Conservation (phyloP, 2,888 invertebrate genomes). For the Brenthis hecate region DNA sequence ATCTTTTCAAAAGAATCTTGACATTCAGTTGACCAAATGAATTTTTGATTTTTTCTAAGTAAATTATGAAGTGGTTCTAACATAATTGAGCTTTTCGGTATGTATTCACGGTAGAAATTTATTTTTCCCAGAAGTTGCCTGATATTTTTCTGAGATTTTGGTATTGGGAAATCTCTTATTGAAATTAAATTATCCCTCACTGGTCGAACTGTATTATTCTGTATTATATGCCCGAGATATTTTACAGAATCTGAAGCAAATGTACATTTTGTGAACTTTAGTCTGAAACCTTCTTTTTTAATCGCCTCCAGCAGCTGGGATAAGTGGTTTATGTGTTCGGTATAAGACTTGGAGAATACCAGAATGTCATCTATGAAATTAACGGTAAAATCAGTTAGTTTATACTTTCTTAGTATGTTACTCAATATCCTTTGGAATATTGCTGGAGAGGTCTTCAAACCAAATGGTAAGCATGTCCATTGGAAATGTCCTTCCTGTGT, state of each 20-base stretch:
- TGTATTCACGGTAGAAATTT: neutral
- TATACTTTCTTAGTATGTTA: too few species aligned
- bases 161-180: conserved; percentile 35
- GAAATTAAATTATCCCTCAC: conserved; percentile 39
- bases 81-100: too few species aligned
- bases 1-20: too few species aligned
- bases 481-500: neutral
- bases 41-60: too few species aligned
- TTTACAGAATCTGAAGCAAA: conserved; percentile 24
- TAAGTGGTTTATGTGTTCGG: conserved; percentile 32
- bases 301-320: conserved; percentile 32
- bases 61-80: too few species aligned
- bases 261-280: neutral
- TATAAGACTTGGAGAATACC: conserved; percentile 14
- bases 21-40: too few species aligned
- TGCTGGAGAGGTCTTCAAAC: too few species aligned
- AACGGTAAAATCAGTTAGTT: too few species aligned
- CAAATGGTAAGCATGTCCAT: neutral
- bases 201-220: conserved; percentile 38
- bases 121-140: neutral
- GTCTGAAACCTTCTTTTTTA: neutral
- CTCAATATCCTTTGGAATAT: too few species aligned
- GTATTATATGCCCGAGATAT: conserved; percentile 40
- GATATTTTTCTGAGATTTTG: neutral
- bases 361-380: too few species aligned